Percentiles rank a stretch among this genome's conserved stretches.
Evolutionary conservation across 2,888 invertebrate genomes (phyloP).

Genomic region (Mythimna albipuncta): DNA sequence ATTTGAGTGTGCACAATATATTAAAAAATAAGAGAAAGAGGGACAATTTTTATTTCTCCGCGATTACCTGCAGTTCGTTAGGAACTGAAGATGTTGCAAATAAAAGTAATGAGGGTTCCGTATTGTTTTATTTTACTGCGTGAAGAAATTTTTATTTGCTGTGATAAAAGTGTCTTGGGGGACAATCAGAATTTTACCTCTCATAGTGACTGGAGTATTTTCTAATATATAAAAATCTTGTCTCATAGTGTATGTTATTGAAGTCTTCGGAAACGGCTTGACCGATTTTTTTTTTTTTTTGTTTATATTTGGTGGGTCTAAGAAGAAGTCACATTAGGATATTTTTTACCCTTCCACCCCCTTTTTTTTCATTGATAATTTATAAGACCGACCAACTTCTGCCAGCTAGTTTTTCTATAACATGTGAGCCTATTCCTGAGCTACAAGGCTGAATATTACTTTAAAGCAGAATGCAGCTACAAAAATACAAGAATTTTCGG

Average conservation of each 20-base stretch:
- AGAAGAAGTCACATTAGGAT: too few relatives aligned
- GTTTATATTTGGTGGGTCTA: too few relatives aligned
- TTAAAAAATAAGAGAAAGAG: slow-evolving; percentile 39
- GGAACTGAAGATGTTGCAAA: slow-evolving; percentile 26
- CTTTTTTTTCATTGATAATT: too few relatives aligned
- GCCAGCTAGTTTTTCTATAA: too few relatives aligned
- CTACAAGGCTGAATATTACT: background rate
- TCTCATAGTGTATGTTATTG: background rate
- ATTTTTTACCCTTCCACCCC: too few relatives aligned
- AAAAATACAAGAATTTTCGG: background rate
- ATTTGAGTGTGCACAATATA: slow-evolving; percentile 43
- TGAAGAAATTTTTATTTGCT: slow-evolving; percentile 1
- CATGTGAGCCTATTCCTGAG: too few relatives aligned
- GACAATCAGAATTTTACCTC: background rate
- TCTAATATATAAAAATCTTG: background rate
- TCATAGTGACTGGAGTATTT: background rate
- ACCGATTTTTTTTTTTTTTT: too few relatives aligned
- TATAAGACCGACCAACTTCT: too few relatives aligned
- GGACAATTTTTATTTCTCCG: slow-evolving; percentile 38
- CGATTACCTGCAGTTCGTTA: slow-evolving; percentile 52
- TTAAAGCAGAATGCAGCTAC: too few relatives aligned
- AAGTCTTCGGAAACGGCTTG: background rate
- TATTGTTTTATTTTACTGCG: slow-evolving; percentile 11
- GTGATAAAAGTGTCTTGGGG: slow-evolving; percentile 6
- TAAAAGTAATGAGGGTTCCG: slow-evolving; percentile 40